Base-by-base conservation (phyloP, 2,888 invertebrate species). In the Onchidella celtica region DNA sequence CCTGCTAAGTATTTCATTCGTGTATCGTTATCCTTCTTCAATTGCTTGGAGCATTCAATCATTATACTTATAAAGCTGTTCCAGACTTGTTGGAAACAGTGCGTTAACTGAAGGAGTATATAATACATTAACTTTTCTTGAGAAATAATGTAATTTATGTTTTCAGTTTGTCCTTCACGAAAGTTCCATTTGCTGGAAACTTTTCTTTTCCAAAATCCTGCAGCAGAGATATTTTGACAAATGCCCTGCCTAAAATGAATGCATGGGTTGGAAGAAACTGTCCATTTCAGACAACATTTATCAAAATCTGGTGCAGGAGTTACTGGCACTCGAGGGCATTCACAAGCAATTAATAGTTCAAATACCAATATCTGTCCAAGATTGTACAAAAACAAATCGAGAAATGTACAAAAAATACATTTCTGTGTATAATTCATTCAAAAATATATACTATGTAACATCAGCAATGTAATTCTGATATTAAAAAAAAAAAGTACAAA, bases 381-480 rank as follows among this genome's bases (percentile, higher is more conserved):
- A 72, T 29, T 72, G 70, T 47, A 47, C 32, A 57, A 11, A 72
- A 72, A 66, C 66, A 66, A 34, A 32, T 32, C 6, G 29, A 32
- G 66, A 66, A 72, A 72, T 72, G 11, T 72, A 72, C 72, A 72
- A 72, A 72, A 72, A 57, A 66, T 66, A 66, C 66, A 66, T 32
- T 66, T 32, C 72, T 72, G 6, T 55, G 55, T 57, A 72, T 40
- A 72, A 57, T 72, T 32, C 21, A 57, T 72, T 72, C 57, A 27
- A 72, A 72, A 72, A 72, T 72, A 57, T 57, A 57, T 72, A 14
- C 65, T 27, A 3, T 32, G 29, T 32, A 72, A 57, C 57, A 72
- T 72, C 57, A 40, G 72, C 24, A 24, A 27, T 29, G 27, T 4
- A 47, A 68, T 14, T 21, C n/a, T 36, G 1, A 38, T 29, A 34